A percentile compares a stretch with the other conserved stretches of the same genome.
phyloP scores from a whole-genome alignment of 2,888 invertebrate species.

The Epicampocera succincta region DNA sequence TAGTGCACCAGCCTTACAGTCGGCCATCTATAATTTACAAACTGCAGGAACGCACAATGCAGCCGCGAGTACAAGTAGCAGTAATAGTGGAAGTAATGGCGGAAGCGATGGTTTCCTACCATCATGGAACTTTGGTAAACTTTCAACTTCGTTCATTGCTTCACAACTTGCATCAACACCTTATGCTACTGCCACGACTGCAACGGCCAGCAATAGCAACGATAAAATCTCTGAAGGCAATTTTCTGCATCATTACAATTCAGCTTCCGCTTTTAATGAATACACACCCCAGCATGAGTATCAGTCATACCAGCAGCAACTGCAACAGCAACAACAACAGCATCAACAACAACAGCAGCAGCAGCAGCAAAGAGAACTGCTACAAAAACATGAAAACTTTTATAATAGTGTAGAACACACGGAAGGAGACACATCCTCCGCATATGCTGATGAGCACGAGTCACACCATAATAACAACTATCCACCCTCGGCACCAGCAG shows the following conservation, averaged over 20 bases:
- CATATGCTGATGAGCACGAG: slow-evolving; percentile 49
- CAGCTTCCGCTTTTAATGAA: slow-evolving; percentile 74
- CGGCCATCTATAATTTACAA: slow-evolving; percentile 76
- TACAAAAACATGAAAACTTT: slow-evolving; percentile 58
- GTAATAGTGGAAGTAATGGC: slow-evolving; percentile 58
- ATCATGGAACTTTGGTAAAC: slow-evolving; percentile 72
- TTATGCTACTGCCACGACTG: slow-evolving; percentile 63
- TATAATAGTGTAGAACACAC: slow-evolving; percentile 70
- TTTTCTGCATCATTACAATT: slow-evolving; percentile 77
- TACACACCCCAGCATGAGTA: slow-evolving; percentile 65
- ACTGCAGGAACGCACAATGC: slow-evolving; percentile 72
- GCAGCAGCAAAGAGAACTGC: too few species aligned
- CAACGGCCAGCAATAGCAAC: slow-evolving; percentile 68
- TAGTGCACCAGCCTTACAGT: slow-evolving; percentile 64
- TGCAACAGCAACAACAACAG: slow-evolving; percentile 46
- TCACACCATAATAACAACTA: slow-evolving; percentile 33
- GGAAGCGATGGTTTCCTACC: slow-evolving; percentile 72
- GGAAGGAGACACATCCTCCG: slow-evolving; percentile 50
- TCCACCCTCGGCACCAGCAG: slow-evolving; percentile 42
- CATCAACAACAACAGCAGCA: slow-evolving; percentile 55
- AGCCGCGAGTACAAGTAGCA: slow-evolving; percentile 54
- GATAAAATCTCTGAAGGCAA: slow-evolving; percentile 79
- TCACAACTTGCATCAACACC: slow-evolving; percentile 70
- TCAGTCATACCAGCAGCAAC: slow-evolving; percentile 56
- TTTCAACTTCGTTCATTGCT: slow-evolving; percentile 70